Percentiles rank a stretch among this genome's conserved stretches.
Conservation (phyloP, 2,888 invertebrate species). For the Schrankia costaestrigalis region DNA sequence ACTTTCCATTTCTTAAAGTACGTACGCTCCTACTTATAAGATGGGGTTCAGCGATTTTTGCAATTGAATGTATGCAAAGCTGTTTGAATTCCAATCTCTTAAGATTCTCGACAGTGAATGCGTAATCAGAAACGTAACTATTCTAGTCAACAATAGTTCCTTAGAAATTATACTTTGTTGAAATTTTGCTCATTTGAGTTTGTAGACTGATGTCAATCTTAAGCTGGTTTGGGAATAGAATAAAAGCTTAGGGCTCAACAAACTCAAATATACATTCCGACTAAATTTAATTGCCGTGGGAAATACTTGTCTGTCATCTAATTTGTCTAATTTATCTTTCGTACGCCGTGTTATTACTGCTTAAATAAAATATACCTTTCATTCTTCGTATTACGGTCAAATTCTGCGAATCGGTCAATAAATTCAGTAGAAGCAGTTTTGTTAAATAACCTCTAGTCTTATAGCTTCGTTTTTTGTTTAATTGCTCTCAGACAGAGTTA, state of each 20-base stretch:
- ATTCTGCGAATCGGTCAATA: too few species aligned
- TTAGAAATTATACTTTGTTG: slow-evolving; percentile 6
- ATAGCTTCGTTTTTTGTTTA: too few species aligned
- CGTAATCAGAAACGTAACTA: slow-evolving; percentile 21
- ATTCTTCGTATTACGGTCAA: too few species aligned
- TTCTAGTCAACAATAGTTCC: slow-evolving; percentile 3
- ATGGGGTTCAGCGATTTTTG: slow-evolving; percentile 28
- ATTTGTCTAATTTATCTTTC: slow-evolving; percentile 4
- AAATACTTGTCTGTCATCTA: slow-evolving; percentile 3
- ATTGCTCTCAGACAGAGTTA: too few species aligned
- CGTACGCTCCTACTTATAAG: slow-evolving; percentile 29
- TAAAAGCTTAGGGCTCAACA: slow-evolving; percentile 5
- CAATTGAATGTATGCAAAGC: slow-evolving; percentile 37
- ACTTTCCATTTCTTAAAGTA: slow-evolving; percentile 26
- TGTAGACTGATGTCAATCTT: neutral
- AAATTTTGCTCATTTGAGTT: slow-evolving; percentile 1
- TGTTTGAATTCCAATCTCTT: slow-evolving; percentile 46
- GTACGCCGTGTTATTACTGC: too few species aligned
- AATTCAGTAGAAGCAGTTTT: too few species aligned
- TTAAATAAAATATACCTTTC: too few species aligned
- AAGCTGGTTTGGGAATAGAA: slow-evolving; percentile 4
- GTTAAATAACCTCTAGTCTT: too few species aligned
- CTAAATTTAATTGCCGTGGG: slow-evolving; percentile 1
- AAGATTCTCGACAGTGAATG: slow-evolving; percentile 35
- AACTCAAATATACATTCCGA: slow-evolving; percentile 5